Conservation (phyloP, 2,113 vertebrate genomes). For the Sylvietta virens region DNA sequence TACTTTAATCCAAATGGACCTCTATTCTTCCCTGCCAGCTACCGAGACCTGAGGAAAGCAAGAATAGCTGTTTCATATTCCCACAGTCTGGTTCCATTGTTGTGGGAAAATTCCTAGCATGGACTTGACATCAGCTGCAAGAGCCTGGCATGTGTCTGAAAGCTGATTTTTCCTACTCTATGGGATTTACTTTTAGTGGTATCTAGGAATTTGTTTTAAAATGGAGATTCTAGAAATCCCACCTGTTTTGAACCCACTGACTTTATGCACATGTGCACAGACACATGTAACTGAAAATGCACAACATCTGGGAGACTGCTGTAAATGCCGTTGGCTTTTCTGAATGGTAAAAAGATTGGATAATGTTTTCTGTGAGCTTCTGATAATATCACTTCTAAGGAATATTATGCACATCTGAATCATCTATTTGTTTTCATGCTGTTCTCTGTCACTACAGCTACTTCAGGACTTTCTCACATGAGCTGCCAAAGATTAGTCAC, state of each 20-base stretch:
- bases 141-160: neutral
- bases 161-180: neutral
- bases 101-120: neutral
- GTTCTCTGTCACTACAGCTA: slow-evolving; percentile 29
- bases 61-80: neutral
- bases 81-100: rapidly evolving
- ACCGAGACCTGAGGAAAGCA: neutral
- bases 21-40: neutral
- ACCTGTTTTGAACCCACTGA: neutral
- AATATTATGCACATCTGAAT: slow-evolving; percentile 10
- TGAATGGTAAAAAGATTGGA: neutral
- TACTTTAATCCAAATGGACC: neutral
- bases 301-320: neutral
- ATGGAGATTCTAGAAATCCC: neutral
- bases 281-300: neutral
- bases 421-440: slow-evolving; percentile 55
- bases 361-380: slow-evolving; percentile 1
- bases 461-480: slow-evolving; percentile 53
- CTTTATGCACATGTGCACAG: neutral
- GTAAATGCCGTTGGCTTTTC: neutral
- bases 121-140: neutral
- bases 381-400: slow-evolving; percentile 30
- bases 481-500: slow-evolving; percentile 59
- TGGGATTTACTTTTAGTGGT: neutral
- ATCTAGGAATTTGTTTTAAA: neutral